Conservation (phyloP, 2,888 invertebrate species). For the Phymatocera aterrima region DNA sequence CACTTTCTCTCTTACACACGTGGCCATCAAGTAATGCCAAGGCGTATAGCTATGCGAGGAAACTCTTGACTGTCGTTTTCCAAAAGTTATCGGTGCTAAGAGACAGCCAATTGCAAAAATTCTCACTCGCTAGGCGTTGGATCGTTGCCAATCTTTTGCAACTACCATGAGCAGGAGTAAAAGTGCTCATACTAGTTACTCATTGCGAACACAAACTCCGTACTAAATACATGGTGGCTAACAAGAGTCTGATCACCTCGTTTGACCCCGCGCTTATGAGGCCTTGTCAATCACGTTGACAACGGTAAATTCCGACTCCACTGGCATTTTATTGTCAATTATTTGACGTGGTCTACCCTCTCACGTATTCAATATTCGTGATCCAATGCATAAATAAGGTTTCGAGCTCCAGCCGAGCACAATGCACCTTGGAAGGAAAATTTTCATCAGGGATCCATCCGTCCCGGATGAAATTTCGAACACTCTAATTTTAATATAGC, state of each 20-base stretch:
- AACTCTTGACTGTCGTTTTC: constrained; percentile 28
- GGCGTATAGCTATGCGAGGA: constrained; percentile 2
- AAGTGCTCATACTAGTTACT: neutral
- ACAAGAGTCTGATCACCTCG: neutral
- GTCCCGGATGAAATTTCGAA: no score
- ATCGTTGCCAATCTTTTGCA: constrained; percentile 28
- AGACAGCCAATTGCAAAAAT: constrained; percentile 28
- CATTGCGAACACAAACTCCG: neutral
- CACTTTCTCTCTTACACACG: neutral
- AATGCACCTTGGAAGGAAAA: neutral
- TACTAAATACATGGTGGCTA: neutral
- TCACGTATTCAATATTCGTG: neutral
- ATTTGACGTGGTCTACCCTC: no score
- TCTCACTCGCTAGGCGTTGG: constrained; percentile 9
- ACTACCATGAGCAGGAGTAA: neutral
- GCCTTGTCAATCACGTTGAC: neutral
- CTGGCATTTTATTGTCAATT: neutral
- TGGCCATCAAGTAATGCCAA: neutral
- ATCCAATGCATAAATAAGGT: no score
- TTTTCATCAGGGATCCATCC: no score
- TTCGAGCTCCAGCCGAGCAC: no score
- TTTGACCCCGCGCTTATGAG: neutral
- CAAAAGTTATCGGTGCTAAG: constrained; percentile 33
- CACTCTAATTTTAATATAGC: no score
- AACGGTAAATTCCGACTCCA: neutral